A percentile compares a stretch with the other conserved stretches of the same genome.
Conservation (phyloP, 2,113 vertebrate genomes). For the Salvator merianae region DNA sequence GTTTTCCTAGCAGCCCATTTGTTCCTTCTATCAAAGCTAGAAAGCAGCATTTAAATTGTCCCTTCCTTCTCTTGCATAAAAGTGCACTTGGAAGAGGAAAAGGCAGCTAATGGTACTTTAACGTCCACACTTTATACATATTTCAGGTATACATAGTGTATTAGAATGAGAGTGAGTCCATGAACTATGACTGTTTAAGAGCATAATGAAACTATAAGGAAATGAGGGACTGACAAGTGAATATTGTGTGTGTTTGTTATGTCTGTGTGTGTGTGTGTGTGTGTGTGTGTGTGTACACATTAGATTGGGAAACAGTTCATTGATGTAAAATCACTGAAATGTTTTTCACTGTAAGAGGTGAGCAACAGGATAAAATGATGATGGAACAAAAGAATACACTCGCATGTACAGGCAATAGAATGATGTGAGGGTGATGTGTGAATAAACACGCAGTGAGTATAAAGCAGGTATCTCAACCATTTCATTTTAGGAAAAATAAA, state of each 20-base stretch:
- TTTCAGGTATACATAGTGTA: too few relatives aligned
- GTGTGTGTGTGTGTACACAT: neutral
- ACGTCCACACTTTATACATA: neutral
- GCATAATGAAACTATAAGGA: neutral
- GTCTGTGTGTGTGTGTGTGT: neutral
- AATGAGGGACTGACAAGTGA: neutral
- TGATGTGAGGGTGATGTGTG: too few relatives aligned
- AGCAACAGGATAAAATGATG: too few relatives aligned
- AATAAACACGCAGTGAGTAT: too few relatives aligned
- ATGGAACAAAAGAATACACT: too few relatives aligned
- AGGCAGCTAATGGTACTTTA: neutral
- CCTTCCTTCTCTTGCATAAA: neutral
- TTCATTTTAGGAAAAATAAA: too few relatives aligned
- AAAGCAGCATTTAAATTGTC: neutral
- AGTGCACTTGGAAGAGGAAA: neutral
- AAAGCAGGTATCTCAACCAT: too few relatives aligned
- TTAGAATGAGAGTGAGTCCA: neutral
- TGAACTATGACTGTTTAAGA: neutral
- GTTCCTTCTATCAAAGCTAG: neutral
- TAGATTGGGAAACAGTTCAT: neutral
- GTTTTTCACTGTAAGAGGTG: too few relatives aligned
- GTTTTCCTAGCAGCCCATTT: neutral
- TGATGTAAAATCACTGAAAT: neutral
- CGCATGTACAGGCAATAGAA: too few relatives aligned
- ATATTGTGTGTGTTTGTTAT: neutral